Percentiles rank a stretch among this genome's conserved stretches.
These are phyloP conservation scores for Laticauda colubrina DNA, from an alignment of 2,113 vertebrate genomes.

Conservation along the genomic window DNA sequence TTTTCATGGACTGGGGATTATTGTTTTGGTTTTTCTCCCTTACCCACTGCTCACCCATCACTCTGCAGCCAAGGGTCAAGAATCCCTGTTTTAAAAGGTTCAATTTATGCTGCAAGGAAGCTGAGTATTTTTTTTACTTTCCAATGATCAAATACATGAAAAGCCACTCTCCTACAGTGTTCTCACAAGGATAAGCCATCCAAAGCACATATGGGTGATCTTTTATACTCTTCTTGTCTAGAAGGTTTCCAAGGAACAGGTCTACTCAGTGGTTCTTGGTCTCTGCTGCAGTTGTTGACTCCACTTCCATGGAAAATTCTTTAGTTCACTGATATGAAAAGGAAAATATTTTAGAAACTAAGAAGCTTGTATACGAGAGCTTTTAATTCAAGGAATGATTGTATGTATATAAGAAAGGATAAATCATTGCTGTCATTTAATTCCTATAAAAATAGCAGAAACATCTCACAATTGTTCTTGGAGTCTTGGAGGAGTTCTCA, in stretches of 20 bases:
- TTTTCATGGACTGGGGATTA: neutral
- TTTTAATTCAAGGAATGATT: neutral
- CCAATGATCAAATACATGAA: neutral
- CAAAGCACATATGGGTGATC: neutral
- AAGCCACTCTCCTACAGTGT: neutral
- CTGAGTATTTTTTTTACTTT: neutral
- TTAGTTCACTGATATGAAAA: neutral
- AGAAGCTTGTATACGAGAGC: neutral
- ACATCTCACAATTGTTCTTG: neutral
- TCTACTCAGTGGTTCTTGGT: neutral
- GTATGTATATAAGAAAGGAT: neutral
- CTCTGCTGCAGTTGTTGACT: neutral
- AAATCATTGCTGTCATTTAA: neutral
- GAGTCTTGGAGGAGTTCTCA: neutral
- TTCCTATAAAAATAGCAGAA: neutral
- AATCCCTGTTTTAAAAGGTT: neutral
- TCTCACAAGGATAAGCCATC: neutral
- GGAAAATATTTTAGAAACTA: neutral
- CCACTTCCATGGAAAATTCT: neutral
- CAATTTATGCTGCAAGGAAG: neutral
- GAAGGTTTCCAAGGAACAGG: neutral
- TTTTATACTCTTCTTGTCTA: neutral
- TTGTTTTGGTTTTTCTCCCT: too few species aligned
- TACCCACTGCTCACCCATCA: too few species aligned
- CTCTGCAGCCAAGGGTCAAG: neutral